Evolutionary conservation across 2,113 vertebrate genomes (phyloP).

Genomic region (Hypanus sabinus): DNA sequence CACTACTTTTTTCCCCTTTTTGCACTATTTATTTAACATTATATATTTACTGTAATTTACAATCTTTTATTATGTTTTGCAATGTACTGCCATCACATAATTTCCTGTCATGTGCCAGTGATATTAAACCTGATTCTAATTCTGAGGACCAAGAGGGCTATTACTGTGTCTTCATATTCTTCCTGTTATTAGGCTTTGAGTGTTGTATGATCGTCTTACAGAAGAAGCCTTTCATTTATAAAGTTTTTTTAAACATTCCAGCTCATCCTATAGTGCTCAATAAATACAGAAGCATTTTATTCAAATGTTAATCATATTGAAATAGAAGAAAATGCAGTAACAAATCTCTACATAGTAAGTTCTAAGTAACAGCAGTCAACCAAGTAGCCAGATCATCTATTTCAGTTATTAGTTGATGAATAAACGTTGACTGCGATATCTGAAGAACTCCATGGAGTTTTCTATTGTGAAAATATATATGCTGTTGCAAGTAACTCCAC

Average conservation of each 20-base stretch:
- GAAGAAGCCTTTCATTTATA: background rate
- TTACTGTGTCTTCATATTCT: no score
- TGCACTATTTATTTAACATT: no score
- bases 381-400: background rate
- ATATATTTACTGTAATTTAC: no score
- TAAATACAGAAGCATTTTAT: background rate
- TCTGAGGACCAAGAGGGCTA: no score
- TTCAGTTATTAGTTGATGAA: background rate
- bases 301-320: background rate
- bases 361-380: background rate
- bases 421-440: background rate
- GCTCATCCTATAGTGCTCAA: background rate
- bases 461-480: background rate
- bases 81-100: no score
- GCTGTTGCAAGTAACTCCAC: background rate
- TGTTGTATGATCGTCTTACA: background rate
- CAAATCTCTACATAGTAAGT: background rate
- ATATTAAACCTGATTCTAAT: no score
- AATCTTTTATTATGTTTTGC: no score
- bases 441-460: background rate
- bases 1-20: no score
- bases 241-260: background rate
- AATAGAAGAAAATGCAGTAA: background rate
- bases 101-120: no score
- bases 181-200: background rate